Base-by-base conservation (phyloP, 2,113 vertebrate species). In the Anolis carolinensis region DNA sequence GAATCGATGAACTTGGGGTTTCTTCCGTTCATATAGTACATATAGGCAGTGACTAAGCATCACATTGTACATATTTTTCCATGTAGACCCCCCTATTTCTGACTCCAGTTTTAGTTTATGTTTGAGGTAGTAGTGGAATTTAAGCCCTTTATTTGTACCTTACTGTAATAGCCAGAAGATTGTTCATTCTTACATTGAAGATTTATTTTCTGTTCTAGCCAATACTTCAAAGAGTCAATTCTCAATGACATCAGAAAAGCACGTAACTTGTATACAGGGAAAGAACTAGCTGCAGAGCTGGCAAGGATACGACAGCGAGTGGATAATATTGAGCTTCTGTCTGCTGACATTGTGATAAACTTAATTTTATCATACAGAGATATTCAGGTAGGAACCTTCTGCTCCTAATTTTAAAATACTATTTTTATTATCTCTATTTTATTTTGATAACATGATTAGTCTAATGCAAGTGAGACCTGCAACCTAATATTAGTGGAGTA, bases 281-380 rank as follows among this genome's bases (percentile, higher is more conserved):
- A 96, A 92, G 98, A 99, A 92, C 94, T 99, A 70, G 97, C 99
- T 0, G 95, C 96, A 25, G 99, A 99, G 87, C 93, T 99, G 93
- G 97, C 94, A 80, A 98, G 98, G 79, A 99, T 99, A 94, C 97
- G 98, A 78, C 98, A 99, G 93, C 96, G 98, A 6, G 95, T 99
- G 62, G 98, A 99, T 95, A 99, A 98, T 7, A 98, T 98, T 85
- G 98, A 99, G 95, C 97, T 98, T 92, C 95, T 99, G 89, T 99
- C 99, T 27, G 97, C 98, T n/a, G 99, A 99, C 90, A 98, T 99
- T 67, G 97, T 99, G 84, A 99, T 99, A 95, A 99, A 99, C 92
- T 95, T 99, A 86, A 96, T 99, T 84, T 97, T 99, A 93, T 99
- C 99, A 11, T 99, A 99, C 95, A 96, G 99, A 93, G 98, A 99